phyloP scores from a whole-genome alignment of 2,888 invertebrate genomes.

The Latrodectus hesperus region DNA sequence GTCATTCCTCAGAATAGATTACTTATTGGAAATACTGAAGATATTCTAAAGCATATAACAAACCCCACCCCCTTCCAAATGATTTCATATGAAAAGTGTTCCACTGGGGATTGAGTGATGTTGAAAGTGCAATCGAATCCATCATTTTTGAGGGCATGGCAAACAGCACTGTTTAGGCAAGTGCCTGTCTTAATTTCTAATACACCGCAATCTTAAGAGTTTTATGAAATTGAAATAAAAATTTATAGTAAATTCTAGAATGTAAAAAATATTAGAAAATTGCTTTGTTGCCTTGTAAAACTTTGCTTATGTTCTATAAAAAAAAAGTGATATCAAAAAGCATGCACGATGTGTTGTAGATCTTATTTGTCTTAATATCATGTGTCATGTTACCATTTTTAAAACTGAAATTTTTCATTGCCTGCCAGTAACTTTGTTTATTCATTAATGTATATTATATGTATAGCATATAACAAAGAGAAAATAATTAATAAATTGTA shows the following conservation, averaged over 20 bases:
- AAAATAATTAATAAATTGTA: conserved; percentile 34
- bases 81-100: conserved; percentile 42
- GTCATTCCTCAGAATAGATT: conserved; percentile 33
- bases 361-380: conserved; percentile 40
- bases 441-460: conserved; percentile 60
- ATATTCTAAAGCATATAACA: conserved; percentile 3
- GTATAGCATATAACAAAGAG: conserved; percentile 50
- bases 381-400: conserved; percentile 33
- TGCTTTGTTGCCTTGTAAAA: conserved; percentile 44
- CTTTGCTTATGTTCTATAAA: conserved; percentile 41
- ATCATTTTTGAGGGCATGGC: conserved; percentile 61
- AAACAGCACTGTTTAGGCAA: conserved; percentile 65
- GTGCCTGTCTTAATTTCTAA: conserved; percentile 60
- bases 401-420: conserved; percentile 17
- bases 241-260: conserved; percentile 37
- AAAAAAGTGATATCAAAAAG: conserved; percentile 22
- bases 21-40: conserved; percentile 26
- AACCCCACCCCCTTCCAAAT: conserved; percentile 18
- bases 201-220: conserved; percentile 38
- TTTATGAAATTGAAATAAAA: conserved; percentile 51
- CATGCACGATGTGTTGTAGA: conserved; percentile 58
- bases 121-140: conserved; percentile 64
- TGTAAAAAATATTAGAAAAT: conserved; percentile 31
- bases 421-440: conserved; percentile 33
- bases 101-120: conserved; percentile 55